phyloP scores from a whole-genome alignment of 2,888 invertebrate species.

The Phalera bucephala region DNA sequence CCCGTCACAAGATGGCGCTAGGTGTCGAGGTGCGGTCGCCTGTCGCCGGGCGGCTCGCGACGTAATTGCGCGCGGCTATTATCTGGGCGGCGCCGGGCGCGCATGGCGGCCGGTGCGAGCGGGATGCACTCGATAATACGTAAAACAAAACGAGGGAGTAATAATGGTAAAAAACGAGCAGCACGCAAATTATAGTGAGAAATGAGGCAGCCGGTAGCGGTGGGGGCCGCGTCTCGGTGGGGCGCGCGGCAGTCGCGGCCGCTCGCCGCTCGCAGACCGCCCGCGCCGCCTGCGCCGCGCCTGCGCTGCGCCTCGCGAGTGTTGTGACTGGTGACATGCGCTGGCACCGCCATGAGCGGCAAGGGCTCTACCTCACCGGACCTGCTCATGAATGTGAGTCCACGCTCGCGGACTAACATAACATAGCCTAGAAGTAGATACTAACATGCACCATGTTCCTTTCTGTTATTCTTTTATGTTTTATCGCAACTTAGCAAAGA shows the following conservation, averaged over 20 bases:
- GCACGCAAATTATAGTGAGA: constrained; percentile 83
- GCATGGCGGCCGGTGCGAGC: constrained; percentile 82
- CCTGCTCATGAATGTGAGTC: constrained; percentile 83
- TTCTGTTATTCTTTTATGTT: too few species aligned
- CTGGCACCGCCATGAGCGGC: constrained; percentile 73
- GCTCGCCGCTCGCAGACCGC: constrained; percentile 73
- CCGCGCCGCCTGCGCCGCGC: constrained; percentile 67
- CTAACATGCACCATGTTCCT: constrained; percentile 6
- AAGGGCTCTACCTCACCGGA: constrained; percentile 78
- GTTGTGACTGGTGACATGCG: constrained; percentile 76
- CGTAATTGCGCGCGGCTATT: constrained; percentile 80
- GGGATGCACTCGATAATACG: constrained; percentile 83
- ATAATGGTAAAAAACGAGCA: constrained; percentile 83
- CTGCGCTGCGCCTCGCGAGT: constrained; percentile 62
- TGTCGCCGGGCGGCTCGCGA: constrained; percentile 37
- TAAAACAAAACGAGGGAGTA: constrained; percentile 83
- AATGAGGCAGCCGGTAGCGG: constrained; percentile 83
- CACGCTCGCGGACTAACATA: constrained; percentile 24
- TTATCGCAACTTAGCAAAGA: too few species aligned
- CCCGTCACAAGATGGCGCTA: constrained; percentile 72
- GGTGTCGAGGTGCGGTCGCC: constrained; percentile 37
- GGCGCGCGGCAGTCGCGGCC: constrained; percentile 75
- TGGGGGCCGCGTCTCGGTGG: constrained; percentile 73
- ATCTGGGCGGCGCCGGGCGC: constrained; percentile 79
- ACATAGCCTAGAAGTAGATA: neutral